phyloP scores from a whole-genome alignment of 2,888 invertebrate genomes.

The Mellilla xanthometata region DNA sequence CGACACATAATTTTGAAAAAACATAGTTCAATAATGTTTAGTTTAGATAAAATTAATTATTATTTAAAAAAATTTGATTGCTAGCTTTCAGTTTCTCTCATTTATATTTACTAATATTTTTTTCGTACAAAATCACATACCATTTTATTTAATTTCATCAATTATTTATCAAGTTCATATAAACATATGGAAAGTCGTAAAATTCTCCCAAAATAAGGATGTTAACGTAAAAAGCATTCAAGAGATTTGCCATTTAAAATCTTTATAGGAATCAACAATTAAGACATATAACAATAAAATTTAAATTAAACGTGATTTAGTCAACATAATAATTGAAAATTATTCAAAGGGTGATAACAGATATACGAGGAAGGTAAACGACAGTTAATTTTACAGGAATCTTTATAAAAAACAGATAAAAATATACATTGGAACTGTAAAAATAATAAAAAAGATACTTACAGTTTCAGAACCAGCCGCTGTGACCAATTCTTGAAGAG shows the following conservation, averaged over 20 bases:
- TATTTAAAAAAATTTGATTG: no score
- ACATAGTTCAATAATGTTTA: no score
- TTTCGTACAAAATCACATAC: no score
- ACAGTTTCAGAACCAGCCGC: slow-evolving; percentile 96
- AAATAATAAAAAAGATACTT: slow-evolving; percentile 66
- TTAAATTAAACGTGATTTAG: slow-evolving; percentile 42
- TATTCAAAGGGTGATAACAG: slow-evolving; percentile 50
- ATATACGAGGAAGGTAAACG: slow-evolving; percentile 52
- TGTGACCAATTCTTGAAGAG: slow-evolving; percentile 98
- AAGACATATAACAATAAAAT: slow-evolving; percentile 36
- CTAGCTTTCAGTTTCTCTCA: no score
- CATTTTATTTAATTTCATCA: no score
- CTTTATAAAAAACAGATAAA: slow-evolving; percentile 29
- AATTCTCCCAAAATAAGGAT: slow-evolving; percentile 25
- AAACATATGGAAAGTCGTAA: background rate
- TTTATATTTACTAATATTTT: no score
- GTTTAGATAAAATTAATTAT: no score
- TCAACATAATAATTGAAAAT: slow-evolving; percentile 48
- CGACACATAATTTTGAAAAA: no score
- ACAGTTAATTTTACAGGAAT: slow-evolving; percentile 58
- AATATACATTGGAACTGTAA: slow-evolving; percentile 11
- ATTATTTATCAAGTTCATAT: no score
- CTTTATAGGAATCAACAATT: slow-evolving; percentile 39
- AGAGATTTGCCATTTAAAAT: slow-evolving; percentile 55
- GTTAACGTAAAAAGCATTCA: slow-evolving; percentile 21